Evolutionary conservation across 2,113 vertebrate genomes (phyloP), one percentile per base, ranked within the genome.

Genomic region (Pluvialis apricaria): DNA sequence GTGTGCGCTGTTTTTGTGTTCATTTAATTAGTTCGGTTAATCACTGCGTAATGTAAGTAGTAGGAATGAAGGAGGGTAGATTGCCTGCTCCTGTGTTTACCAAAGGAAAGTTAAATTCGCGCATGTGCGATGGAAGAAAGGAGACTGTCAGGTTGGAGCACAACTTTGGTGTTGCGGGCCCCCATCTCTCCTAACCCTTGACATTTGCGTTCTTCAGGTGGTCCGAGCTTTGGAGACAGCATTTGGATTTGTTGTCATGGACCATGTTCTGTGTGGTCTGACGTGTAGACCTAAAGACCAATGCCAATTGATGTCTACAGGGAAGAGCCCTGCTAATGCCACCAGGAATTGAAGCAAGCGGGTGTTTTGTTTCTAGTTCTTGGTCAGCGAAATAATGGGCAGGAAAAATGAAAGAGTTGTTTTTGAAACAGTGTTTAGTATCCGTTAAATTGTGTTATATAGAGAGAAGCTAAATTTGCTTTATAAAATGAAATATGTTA

Each of bases 401-500:
- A 86, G 44, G 29, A 70, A 89, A 94, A 91, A 91, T 54, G 6
- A 75, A 17, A 62, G 57, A 83, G 44, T 87, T 94, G 44, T 44
- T 94, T 92, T 82, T 49, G 52, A 70, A 76, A 29, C 54, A 76
- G 47, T 89, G 24, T 84, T 89, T 85, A 75, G 52, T 82, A 76
- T 75, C 44, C 57, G 16, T 89, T 87, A 87, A 75, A 92, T 47
- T 36, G 28, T 13, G 55, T 88, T 93, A 26, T 26, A 32, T 10
- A 44, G 8, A 87, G 29, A 55, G 51, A 78, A 84, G 24, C 31
- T 88, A 47, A 64, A 92, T 94, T 66, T 68, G 18, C 77, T 83
- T 95, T 76, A 40, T 84, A 72, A 93, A 88, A 81, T 88, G 77
- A 96, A 96, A 77, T 45, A 78, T 51, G 36, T 85, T 92, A 85